A percentile compares a stretch with the other conserved stretches of the same genome.
These are phyloP conservation scores for Sarcophaga subvicina DNA, from an alignment of 2,888 invertebrate genomes.

Conservation along the genomic window DNA sequence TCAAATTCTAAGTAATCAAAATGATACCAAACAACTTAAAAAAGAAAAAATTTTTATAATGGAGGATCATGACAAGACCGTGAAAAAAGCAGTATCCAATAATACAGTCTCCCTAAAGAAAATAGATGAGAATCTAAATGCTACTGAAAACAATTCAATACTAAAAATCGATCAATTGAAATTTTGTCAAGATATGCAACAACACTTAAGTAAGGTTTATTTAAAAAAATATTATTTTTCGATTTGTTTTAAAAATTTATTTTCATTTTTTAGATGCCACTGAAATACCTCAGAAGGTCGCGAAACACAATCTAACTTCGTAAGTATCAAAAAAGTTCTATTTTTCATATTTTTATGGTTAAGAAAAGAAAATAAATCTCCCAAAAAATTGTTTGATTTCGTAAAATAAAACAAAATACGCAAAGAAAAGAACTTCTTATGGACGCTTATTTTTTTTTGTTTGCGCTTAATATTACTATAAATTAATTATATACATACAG, in stretches of 20 bases:
- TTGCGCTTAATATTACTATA: no score
- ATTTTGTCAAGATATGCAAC: constrained; percentile 11
- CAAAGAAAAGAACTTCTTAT: no score
- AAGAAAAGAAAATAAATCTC: no score
- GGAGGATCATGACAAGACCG: no score
- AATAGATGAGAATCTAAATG: constrained; percentile 1
- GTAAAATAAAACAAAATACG: no score
- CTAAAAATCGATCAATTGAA: not conserved
- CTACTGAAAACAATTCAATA: not conserved
- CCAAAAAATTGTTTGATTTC: no score
- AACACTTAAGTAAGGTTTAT: not conserved
- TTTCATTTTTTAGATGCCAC: not conserved
- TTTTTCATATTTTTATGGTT: no score
- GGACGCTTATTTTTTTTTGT: no score
- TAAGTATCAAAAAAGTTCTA: not conserved
- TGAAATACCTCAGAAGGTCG: not conserved
- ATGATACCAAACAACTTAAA: no score
- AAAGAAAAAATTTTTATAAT: no score
- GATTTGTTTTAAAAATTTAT: not conserved
- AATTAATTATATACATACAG: no score
- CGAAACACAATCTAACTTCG: not conserved
- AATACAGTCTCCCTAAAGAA: not conserved
- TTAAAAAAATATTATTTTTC: not conserved
- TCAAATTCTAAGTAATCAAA: not conserved
- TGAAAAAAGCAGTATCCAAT: not conserved